Base-by-base conservation (phyloP, 2,888 invertebrate genomes). In the Chloromyia formosa region DNA sequence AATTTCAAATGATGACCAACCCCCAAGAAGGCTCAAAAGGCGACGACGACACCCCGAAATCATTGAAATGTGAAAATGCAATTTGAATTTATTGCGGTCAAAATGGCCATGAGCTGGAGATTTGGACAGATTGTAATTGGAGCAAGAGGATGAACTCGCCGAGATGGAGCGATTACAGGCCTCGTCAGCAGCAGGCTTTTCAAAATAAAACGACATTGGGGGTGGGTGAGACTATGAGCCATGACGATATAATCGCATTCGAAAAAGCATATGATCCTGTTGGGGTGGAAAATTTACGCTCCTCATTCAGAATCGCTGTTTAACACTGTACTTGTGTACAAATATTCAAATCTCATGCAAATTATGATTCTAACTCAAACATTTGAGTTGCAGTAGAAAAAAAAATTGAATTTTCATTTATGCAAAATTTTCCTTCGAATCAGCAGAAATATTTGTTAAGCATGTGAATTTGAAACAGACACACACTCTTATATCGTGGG, bases 61-160 rank as follows among this genome's bases (percentile, higher is more conserved):
- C 71, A 58, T 71, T 58, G 58, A 71, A 71, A 71, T 40, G 71
- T 71, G 58, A 71, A 71, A 71, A 71, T 58, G 40, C 56, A 71
- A 71, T 71, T 71, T 71, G 56, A 58, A 71, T 71, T 71, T 71
- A 71, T 56, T 71, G 71, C 71, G 71, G 71, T 71, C 71, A 42
- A 10, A 58, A n/a, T 58, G 58, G 14, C 10, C 40, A 40, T 14
- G 42, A 35, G 22, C 7, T 16, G 42, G 66, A 45, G 66, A 45
- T n/a, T 22, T 42, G 45, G 10, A 56, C 18, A 20, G 56, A 10
- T 56, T 10, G 56, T 10, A 56, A 18, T 56, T 22, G 56, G 49
- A 49, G 49, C 27, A 35, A 35, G 27, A 35, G 27, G 27, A 7
- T 35, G 49, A 49, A 56, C 10, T 35, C 27, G 14, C 56, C 56